Evolutionary conservation across 1,140 invertebrate species (phyloP).

Genomic region (Eufriesea mexicana): DNA sequence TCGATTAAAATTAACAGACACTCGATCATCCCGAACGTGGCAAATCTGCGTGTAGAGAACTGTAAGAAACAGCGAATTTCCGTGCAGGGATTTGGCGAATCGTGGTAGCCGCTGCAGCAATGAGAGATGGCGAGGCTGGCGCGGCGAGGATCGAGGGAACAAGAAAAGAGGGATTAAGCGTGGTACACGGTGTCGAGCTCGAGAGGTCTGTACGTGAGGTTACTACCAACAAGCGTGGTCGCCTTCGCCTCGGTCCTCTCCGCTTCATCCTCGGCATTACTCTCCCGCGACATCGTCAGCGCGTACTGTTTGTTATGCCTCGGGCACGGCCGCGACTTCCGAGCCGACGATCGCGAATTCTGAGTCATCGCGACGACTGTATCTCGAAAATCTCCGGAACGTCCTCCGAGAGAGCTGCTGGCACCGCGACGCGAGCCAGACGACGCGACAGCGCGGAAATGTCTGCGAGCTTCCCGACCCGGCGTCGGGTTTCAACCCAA

Average conservation of each 20-base stretch:
- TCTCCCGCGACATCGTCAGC: conserved; percentile 18
- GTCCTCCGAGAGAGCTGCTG: not conserved
- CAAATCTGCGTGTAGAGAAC: not conserved
- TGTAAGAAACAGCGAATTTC: not conserved
- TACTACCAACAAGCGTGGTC: conserved; percentile 42
- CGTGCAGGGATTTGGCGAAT: not conserved
- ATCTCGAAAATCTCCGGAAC: conserved; percentile 38
- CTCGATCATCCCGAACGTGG: not conserved
- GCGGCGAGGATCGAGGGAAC: conserved; percentile 12
- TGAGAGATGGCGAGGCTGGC: not conserved
- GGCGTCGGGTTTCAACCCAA: not conserved
- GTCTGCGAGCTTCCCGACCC: not conserved
- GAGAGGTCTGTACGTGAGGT: conserved; percentile 60
- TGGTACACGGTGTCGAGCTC: conserved; percentile 33
- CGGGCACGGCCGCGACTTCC: conserved; percentile 43
- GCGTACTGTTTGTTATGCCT: conserved; percentile 48
- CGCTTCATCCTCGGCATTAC: conserved; percentile 13
- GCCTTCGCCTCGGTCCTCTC: conserved; percentile 4
- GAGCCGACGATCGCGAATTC: conserved; percentile 54
- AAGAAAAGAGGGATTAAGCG: conserved; percentile 48
- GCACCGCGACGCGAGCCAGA: conserved; percentile 3
- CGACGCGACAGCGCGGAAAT: conserved; percentile 40
- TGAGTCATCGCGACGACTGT: conserved; percentile 41
- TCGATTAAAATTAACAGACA: not conserved
- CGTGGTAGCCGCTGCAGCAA: not conserved